Evolutionary conservation across 2,888 invertebrate genomes (phyloP), one percentile per base, ranked within the genome.

Genomic region (Chalcis sispes): DNA sequence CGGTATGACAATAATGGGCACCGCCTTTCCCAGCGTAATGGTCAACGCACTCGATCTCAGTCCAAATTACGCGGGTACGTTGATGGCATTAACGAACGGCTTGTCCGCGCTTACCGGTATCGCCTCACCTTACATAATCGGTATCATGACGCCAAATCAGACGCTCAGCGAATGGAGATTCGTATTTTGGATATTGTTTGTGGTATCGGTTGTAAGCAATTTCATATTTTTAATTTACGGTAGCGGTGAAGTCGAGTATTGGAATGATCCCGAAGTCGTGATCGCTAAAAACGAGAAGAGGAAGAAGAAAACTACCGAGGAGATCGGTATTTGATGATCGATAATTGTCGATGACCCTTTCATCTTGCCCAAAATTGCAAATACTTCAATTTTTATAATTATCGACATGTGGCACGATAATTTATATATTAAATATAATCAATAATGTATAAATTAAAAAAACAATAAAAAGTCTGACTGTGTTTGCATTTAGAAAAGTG

Each of bases 151-250:
- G 0, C 82, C 82, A 0, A 58, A 87, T 20, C 82, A 83, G 4
- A 81, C 81, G 0, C 67, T 85, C 4, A 87, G 88, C 29, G 92
- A 95, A 89, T 96, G 96, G 96, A 90, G 94, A 32, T 83, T 91
- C 0, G 95, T 96, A 0, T 96, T 96, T 86, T 95, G 95, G 94
- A 93, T 96, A 42, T 93, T 95, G 54, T 91, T 95, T 8, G 93
- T 85, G 0, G 91, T 95, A 1, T 91, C 95, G 75, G 87, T 92
- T 0, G 75, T 91, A 0, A 94, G 95, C 1, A 94, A 94, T 83
- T 46, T 93, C 0, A 83, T 95, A 5, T 96, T 94, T 86, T 81
- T 93, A 1, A 67, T 94, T 3, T 94, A 92, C 85, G 95, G 94
- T 0, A 93, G 93, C 79, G 95, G 94, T 0, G 93, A 95, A 52